Evolutionary conservation across 2,888 invertebrate species (phyloP).

Genomic region (Automeris io): DNA sequence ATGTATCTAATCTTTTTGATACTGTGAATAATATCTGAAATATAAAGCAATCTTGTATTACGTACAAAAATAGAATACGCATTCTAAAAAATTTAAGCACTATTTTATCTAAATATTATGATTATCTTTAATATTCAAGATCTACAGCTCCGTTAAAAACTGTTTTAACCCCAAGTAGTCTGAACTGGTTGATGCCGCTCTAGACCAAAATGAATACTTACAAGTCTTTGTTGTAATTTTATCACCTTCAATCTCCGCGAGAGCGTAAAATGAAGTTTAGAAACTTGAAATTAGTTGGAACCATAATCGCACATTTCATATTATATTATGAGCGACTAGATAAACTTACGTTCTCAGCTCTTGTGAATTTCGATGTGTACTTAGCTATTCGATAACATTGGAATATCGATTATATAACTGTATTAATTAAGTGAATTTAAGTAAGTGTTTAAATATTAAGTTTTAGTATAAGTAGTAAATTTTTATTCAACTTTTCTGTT

Average conservation of each 20-base stretch:
- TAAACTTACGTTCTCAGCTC: slow-evolving; percentile 25
- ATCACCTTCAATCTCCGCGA: slow-evolving; percentile 58
- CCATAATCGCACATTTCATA: slow-evolving; percentile 52
- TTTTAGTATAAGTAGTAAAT: too few species aligned
- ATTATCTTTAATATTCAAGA: too few species aligned
- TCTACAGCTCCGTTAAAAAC: slow-evolving; percentile 1
- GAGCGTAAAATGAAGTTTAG: slow-evolving; percentile 64
- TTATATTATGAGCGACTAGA: slow-evolving; percentile 32
- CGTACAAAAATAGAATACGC: too few species aligned
- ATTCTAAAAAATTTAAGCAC: too few species aligned
- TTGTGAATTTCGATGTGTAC: slow-evolving; percentile 18
- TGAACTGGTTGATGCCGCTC: neutral
- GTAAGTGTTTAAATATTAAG: too few species aligned
- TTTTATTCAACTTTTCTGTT: too few species aligned
- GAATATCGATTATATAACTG: slow-evolving; percentile 13
- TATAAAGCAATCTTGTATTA: too few species aligned
- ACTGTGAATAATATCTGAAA: too few species aligned
- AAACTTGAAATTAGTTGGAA: slow-evolving; percentile 66
- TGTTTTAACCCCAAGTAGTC: neutral
- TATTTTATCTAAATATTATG: too few species aligned
- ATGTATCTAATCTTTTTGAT: too few species aligned
- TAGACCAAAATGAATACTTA: slow-evolving; percentile 15
- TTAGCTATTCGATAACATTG: slow-evolving; percentile 20
- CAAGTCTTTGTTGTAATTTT: slow-evolving; percentile 49
- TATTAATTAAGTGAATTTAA: too few species aligned